Evolutionary conservation across 2,888 invertebrate genomes (phyloP), one percentile per base, ranked within the genome.

Genomic region (Parnassius orleans): DNA sequence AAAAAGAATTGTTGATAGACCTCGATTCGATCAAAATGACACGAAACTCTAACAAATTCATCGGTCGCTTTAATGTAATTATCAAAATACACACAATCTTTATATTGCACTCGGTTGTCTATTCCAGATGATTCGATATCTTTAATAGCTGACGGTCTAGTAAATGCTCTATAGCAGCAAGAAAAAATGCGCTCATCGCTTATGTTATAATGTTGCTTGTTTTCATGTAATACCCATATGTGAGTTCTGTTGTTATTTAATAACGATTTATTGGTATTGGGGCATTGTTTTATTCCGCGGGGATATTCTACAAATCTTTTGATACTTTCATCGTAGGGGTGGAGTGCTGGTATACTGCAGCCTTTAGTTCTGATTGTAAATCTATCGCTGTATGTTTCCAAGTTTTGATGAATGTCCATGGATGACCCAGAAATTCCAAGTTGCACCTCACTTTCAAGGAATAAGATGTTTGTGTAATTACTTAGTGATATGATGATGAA

Each of bases 31-130:
- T 87, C 73, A 64, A 86, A 79, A 10, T 72, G 83, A 78, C 96
- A 96, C 50, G 82, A 86, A 19, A 95, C 93, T 75, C 90, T 90
- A 1, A 95, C 88, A 74, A 95, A 96, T 79, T 96, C 95, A 53
- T 92, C 86, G 3, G 72, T 73, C 3, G 91, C 80, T 64, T 80
- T 67, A 63, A 85, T 79, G 1, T 74, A 72, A 10, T 83, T 72
- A 3, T 79, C 71, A 68, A 94, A 93, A 46, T 70, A 61, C 15
- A 77, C 75, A 70, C 94, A 94, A 3, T 68, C 56, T 1, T 82
- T 78, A 68, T 86, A 92, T 59, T 84, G 66, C 1, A 86, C 81
- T 63, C 86, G 78, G 57, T 85, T 71, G 69, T 93, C 93, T 15
- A 77, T 67, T 54, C 65, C 64, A 66, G 74, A 75, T 43, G 84